Conservation (phyloP, 1,140 invertebrate genomes). For the Aphelinus certus region DNA sequence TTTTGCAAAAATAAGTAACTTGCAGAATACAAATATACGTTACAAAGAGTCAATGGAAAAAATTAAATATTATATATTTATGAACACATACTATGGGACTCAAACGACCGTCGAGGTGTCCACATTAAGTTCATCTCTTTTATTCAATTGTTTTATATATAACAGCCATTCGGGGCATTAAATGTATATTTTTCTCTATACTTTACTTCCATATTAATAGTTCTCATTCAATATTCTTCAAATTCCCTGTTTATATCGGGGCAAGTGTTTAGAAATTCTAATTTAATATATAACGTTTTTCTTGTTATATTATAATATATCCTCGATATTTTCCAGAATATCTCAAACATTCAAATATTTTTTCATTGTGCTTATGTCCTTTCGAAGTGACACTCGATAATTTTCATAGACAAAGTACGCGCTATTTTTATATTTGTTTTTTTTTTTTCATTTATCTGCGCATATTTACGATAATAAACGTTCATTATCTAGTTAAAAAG, state of each 20-base stretch:
- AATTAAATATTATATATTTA: slow-evolving; percentile 1
- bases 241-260: slow-evolving; percentile 40
- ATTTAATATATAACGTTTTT: slow-evolving; percentile 47
- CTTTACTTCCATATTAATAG: slow-evolving; percentile 6
- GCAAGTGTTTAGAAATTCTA: slow-evolving; percentile 50
- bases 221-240: too few relatives aligned
- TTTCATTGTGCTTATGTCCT: slow-evolving; percentile 10
- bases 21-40: not conserved
- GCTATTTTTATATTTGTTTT: not conserved
- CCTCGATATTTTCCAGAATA: slow-evolving; percentile 41
- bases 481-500: slow-evolving; percentile 4
- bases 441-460: slow-evolving; percentile 11
- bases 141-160: slow-evolving; percentile 37
- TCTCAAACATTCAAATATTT: slow-evolving; percentile 47
- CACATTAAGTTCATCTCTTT: slow-evolving; percentile 33
- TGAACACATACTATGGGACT: not conserved
- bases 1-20: not conserved
- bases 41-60: not conserved
- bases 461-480: slow-evolving; percentile 15
- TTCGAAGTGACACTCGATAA: not conserved
- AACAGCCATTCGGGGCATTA: slow-evolving; percentile 29
- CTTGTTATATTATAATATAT: slow-evolving; percentile 40
- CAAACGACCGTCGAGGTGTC: slow-evolving; percentile 14
- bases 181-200: slow-evolving; percentile 34
- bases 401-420: slow-evolving; percentile 12